Base-by-base conservation (phyloP, 2,888 invertebrate species). In the Xestia sexstrigata region DNA sequence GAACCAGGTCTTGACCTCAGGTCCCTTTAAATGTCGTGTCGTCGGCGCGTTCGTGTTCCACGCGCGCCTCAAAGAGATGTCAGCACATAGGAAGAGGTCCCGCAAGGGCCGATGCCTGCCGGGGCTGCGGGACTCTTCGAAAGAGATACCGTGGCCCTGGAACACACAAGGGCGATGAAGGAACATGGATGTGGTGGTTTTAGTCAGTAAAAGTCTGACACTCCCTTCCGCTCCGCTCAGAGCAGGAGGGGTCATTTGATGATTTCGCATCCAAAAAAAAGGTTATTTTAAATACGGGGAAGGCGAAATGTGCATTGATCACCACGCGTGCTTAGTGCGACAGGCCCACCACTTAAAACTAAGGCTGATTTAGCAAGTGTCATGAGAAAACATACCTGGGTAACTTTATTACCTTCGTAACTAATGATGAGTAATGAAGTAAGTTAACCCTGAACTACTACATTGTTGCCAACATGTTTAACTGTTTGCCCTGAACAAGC, bases 401-500 rank as follows among this genome's bases (percentile, higher is more conserved):
- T 26, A 55, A 45, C 26, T 60, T 17, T 55, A 5, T 30, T 11
- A 74, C 79, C 45, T 80, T 80, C 47, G 26, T n/a, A 79, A 65
- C 47, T 58, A 70, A 79, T 74, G 35, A 35, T 35, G 30, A 79
- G 52, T 68, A 60, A 30, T 39, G 15, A 47, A 72, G 20, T 65
- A 47, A 58, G 9, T 15, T 60, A 63, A 73, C 85, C 85, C 45
- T 85, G 75, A 81, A 80, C 65, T 62, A 49, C 49, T 26, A 73
- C 49, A 71, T 69, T 74, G 70, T 74, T 39, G 20, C 42, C 60
- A 68, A 55, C 65, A 72, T 47, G 42, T 78, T 68, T 35, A 26
- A 69, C 60, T 23, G 49, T 58, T 75, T 84, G 49, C 62, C 71
- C 71, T 70, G 76, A 85, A 75, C 85, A 68, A 84, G 63, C 47